These are phyloP conservation scores for Lithosia quadra DNA, from an alignment of 2,888 invertebrate species.

Conservation along the genomic window DNA sequence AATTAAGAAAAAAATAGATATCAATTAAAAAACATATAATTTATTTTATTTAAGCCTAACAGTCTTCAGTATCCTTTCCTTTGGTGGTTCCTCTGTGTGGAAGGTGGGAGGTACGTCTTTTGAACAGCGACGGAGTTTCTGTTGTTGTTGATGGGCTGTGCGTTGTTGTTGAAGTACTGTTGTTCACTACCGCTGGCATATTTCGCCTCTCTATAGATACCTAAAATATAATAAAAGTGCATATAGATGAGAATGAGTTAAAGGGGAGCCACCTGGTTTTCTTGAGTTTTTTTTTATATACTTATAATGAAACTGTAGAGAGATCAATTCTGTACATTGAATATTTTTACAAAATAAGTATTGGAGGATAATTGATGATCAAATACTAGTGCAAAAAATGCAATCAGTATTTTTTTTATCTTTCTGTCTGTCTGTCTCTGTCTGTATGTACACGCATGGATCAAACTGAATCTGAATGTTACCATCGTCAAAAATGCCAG, in stretches of 20 bases:
- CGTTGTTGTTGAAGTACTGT: slow-evolving; percentile 47
- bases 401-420: no score
- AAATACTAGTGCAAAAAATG: no score
- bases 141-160: slow-evolving; percentile 42
- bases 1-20: background rate
- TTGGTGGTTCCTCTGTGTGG: slow-evolving; percentile 34
- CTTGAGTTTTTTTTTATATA: no score
- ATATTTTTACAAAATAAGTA: no score
- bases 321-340: no score
- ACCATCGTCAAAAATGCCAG: slow-evolving; percentile 82
- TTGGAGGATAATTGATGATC: no score
- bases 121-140: slow-evolving; percentile 35
- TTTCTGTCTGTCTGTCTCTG: no score
- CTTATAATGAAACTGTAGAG: no score
- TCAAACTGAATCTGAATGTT: slow-evolving; percentile 14
- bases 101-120: slow-evolving; percentile 69
- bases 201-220: slow-evolving; percentile 75
- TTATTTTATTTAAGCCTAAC: slow-evolving; percentile 15
- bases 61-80: slow-evolving; percentile 34
- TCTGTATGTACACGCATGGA: no score
- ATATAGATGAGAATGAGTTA: background rate
- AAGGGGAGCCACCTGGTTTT: no score
- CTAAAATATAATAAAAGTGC: slow-evolving; percentile 51
- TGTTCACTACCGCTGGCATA: slow-evolving; percentile 55
- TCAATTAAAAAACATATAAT: slow-evolving; percentile 1